Conservation (phyloP, 1,140 invertebrate species). For the Drosophila mayri region DNA sequence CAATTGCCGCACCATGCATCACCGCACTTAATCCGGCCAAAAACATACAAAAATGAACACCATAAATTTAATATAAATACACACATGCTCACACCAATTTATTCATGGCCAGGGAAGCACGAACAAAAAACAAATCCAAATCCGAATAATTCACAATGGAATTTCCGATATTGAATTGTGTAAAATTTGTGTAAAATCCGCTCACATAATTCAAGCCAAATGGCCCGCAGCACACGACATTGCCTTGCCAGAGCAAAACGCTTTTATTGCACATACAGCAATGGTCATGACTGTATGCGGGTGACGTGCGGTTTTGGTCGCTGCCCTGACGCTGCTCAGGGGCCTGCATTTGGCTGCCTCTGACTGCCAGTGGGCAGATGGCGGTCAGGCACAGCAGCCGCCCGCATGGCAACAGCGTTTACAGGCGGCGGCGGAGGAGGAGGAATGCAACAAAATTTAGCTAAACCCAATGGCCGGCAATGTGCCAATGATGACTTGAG, state of each 20-base stretch:
- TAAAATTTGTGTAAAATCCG: constrained; percentile 36
- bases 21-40: constrained; percentile 48
- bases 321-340: constrained; percentile 32
- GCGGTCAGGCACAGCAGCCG: constrained; percentile 36
- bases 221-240: constrained; percentile 58
- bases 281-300: constrained; percentile 63
- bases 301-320: constrained; percentile 70
- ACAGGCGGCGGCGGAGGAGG: neutral
- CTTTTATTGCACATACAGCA: constrained; percentile 35
- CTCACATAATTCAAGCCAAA: constrained; percentile 70
- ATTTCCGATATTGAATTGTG: constrained; percentile 33
- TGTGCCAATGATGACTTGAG: constrained; percentile 5
- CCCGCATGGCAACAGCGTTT: constrained; percentile 42
- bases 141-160: constrained; percentile 20
- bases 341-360: constrained; percentile 36
- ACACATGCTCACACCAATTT: neutral
- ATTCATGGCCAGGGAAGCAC: constrained; percentile 9
- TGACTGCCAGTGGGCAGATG: constrained; percentile 48
- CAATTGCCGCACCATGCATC: constrained; percentile 46
- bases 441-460: constrained; percentile 1
- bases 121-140: constrained; percentile 19
- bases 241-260: constrained; percentile 59
- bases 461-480: constrained; percentile 10
- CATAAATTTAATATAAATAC: neutral
- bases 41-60: constrained; percentile 23